Conservation (phyloP, 2,113 vertebrate species). For the Origma solitaria region DNA sequence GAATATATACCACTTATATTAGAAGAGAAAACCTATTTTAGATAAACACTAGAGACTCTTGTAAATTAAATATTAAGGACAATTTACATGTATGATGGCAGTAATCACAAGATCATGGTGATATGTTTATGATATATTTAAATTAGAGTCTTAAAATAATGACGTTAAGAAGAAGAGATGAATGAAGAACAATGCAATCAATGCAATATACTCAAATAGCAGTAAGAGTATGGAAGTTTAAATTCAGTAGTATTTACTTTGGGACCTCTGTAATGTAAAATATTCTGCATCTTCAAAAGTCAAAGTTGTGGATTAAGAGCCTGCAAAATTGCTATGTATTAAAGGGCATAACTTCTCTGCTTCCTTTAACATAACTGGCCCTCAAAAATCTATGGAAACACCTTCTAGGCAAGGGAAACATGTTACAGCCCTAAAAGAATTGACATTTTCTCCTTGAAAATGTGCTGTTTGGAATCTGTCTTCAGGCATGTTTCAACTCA, state of each 20-base stretch:
- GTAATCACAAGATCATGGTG: background rate
- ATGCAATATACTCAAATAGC: background rate
- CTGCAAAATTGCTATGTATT: background rate
- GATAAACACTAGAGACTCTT: background rate
- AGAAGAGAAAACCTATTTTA: background rate
- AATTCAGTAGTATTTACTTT: background rate
- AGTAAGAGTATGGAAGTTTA: background rate
- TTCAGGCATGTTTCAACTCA: background rate
- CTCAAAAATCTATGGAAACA: background rate
- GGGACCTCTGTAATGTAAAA: background rate
- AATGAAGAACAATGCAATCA: background rate
- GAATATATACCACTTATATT: background rate
- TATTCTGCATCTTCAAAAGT: background rate
- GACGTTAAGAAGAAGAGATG: background rate
- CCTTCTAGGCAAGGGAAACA: background rate
- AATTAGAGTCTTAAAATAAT: background rate
- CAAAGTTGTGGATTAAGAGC: background rate
- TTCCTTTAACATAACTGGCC: background rate
- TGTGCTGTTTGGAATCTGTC: background rate
- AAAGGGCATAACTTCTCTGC: background rate
- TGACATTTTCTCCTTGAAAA: background rate
- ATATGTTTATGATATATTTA: background rate
- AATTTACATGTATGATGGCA: background rate
- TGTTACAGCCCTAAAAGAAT: background rate
- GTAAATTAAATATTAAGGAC: background rate